A percentile compares a stretch with the other conserved stretches of the same genome.
phyloP scores from a whole-genome alignment of 2,888 invertebrate species.

The Eumacrocentrus americanus region DNA sequence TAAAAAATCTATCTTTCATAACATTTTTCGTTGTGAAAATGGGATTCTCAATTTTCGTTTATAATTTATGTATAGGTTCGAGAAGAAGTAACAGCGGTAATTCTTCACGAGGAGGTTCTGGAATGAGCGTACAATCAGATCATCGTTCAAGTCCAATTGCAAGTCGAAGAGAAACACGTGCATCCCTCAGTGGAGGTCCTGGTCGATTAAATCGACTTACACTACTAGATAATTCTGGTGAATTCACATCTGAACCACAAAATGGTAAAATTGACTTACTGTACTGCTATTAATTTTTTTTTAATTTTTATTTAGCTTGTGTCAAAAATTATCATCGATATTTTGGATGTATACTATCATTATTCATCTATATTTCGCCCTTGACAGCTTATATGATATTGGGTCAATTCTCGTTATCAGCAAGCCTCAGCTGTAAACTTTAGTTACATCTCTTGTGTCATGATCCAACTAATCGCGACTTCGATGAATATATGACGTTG shows the following conservation, averaged over 20 bases:
- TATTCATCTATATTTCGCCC: constrained; percentile 6
- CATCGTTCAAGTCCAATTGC: constrained; percentile 54
- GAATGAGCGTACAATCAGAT: constrained; percentile 64
- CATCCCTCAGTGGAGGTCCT: constrained; percentile 40
- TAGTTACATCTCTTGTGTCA: constrained; percentile 14
- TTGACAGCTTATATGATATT: constrained; percentile 30
- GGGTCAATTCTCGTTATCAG: constrained; percentile 38
- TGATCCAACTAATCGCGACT: constrained; percentile 12
- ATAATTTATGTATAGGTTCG: constrained; percentile 57
- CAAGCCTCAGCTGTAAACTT: constrained; percentile 33
- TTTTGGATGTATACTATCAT: constrained; percentile 1
- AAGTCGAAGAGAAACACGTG: constrained; percentile 44
- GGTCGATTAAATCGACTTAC: constrained; percentile 39
- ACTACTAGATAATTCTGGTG: constrained; percentile 43
- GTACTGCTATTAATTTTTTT: not conserved
- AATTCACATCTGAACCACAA: constrained; percentile 42
- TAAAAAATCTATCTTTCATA: constrained; percentile 3
- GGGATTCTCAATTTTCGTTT: not conserved
- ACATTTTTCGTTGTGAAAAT: too few relatives aligned
- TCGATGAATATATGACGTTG: constrained; percentile 24
- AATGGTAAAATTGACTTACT: too few relatives aligned
- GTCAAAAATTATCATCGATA: not conserved
- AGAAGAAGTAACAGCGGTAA: constrained; percentile 65
- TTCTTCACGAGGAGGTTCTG: constrained; percentile 66
- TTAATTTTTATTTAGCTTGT: not conserved